These are phyloP conservation scores for Patella pellucida DNA, from an alignment of 2,888 invertebrate genomes.

Conservation along the genomic window DNA sequence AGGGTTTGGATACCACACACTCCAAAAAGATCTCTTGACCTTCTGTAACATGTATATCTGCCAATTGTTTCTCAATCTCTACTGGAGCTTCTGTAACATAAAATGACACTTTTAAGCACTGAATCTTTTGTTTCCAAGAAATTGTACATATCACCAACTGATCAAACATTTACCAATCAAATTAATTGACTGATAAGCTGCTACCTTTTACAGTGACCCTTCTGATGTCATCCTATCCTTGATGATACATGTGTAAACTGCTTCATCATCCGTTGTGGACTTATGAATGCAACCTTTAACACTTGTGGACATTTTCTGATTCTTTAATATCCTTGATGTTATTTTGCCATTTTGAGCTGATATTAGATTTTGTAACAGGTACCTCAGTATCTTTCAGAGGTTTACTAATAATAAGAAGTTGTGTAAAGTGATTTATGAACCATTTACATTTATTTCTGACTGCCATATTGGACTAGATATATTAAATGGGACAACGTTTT, in stretches of 20 bases:
- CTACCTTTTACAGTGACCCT: slow-evolving; percentile 62
- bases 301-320: slow-evolving; percentile 37
- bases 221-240: slow-evolving; percentile 54
- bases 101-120: background rate
- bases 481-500: too few species aligned
- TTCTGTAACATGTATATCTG: slow-evolving; percentile 56
- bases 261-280: slow-evolving; percentile 60
- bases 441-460: too few species aligned
- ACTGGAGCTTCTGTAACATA: slow-evolving; percentile 54
- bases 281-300: slow-evolving; percentile 51
- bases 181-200: background rate
- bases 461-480: too few species aligned
- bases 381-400: slow-evolving; percentile 53
- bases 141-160: background rate
- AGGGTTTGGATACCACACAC: slow-evolving; percentile 62
- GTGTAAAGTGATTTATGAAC: slow-evolving; percentile 31
- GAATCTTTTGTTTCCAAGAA: too few species aligned
- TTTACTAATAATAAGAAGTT: slow-evolving; percentile 50
- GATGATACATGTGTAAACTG: slow-evolving; percentile 54
- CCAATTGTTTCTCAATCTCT: slow-evolving; percentile 58
- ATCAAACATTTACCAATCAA: background rate
- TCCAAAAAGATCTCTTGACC: slow-evolving; percentile 60
- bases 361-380: slow-evolving; percentile 59
- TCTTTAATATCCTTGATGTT: slow-evolving; percentile 52
- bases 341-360: slow-evolving; percentile 56